Evolutionary conservation across 2,113 vertebrate species (phyloP), one percentile per base, ranked within the genome.

Genomic region (Bufo bufo): DNA sequence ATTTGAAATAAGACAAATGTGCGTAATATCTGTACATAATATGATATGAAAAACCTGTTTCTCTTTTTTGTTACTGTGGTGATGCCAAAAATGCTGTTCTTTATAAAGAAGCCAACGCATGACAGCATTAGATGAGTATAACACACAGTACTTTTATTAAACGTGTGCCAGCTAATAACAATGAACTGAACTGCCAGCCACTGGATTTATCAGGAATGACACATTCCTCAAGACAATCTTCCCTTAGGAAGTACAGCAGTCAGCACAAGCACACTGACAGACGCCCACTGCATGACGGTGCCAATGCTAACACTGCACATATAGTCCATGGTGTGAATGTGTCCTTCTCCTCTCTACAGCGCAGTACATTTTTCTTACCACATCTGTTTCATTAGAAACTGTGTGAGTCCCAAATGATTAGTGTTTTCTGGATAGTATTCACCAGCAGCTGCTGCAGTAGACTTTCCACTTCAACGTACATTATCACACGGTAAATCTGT

Each of bases 361-460:
- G 84, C 56, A 87, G 72, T 56, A 59, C 56, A 65, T 65, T 83
- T 88, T 83, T 84, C 71, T 61, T 77, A 56, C 59, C 74, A 83
- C 87, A 88, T 88, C 87, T 88, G 87, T 88, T 88, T 77, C 80
- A 84, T 77, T 84, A 88, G 52, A 84, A 88, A 47, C 80, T 84
- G 80, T 84, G 80, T 82, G 45, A 82, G 47, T 88, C 87, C 87
- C 87, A 43, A 77, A 84, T 88, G 80, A 17, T 65, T 84, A 8
- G 71, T 61, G 20, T 14, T 87, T 87, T 88, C 74, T 88, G 87
- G 87, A 83, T 59, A 72, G 65, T 74, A 75, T 82, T 82, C 69
- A 20, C 66, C 52, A 66, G 81, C 80, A 88, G 80, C 80, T 88
- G 80, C 87, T 72, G 20, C 45, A 33, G 80, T 88, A 87, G 86